Evolutionary conservation across 2,888 invertebrate genomes (phyloP).

Genomic region (Leucozona laternaria): DNA sequence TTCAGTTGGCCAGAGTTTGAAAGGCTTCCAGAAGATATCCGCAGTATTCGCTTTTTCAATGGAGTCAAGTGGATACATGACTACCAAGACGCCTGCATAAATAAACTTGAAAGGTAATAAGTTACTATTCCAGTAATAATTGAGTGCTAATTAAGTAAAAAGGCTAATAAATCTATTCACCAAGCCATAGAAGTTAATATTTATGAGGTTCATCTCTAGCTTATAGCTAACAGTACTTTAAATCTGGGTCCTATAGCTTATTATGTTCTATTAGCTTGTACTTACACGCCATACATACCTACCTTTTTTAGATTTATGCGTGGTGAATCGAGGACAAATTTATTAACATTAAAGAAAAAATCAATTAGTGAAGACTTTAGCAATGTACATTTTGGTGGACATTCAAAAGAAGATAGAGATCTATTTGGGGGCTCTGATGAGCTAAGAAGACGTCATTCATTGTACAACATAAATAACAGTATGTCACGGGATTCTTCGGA

Average conservation of each 20-base stretch:
- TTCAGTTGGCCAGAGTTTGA: constrained; percentile 98
- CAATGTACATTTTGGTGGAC: not conserved
- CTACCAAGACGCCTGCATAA: constrained; percentile 99
- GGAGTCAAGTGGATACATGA: constrained; percentile 99
- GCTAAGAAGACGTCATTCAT: not conserved
- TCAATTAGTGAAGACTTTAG: not conserved
- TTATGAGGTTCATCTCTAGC: too few species aligned
- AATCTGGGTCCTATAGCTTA: too few species aligned
- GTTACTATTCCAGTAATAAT: too few species aligned
- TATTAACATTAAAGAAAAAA: not conserved
- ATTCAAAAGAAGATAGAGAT: too few species aligned
- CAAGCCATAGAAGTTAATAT: too few species aligned
- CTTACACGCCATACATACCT: too few species aligned
- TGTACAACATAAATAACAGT: not conserved
- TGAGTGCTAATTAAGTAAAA: too few species aligned
- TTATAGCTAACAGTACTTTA: too few species aligned
- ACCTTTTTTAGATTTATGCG: not conserved
- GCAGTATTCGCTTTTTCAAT: constrained; percentile 97
- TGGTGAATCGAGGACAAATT: not conserved
- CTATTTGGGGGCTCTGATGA: not conserved
- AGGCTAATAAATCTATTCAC: too few species aligned
- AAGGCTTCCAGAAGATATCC: constrained; percentile 97
- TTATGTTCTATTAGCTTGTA: too few species aligned
- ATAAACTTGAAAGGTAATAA: constrained; percentile 99
- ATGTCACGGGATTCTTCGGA: too few species aligned